Conservation (phyloP, 2,888 invertebrate genomes). For the Drosophila rellima region DNA sequence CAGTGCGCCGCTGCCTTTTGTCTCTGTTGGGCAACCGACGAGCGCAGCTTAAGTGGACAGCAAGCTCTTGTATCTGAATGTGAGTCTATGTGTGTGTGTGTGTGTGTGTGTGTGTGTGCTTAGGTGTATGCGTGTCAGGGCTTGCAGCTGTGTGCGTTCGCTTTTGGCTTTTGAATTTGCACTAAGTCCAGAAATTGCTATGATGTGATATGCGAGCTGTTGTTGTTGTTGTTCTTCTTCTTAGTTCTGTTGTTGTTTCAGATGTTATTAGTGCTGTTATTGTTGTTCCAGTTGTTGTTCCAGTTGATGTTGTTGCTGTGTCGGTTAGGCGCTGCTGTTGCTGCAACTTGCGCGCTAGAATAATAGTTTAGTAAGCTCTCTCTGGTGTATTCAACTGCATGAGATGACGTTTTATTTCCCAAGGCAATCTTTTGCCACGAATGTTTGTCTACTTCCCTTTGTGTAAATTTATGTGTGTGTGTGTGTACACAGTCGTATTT, state of each 20-base stretch:
- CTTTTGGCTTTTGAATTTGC: slow-evolving; percentile 73
- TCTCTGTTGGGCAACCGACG: slow-evolving; percentile 48
- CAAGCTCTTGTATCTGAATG: slow-evolving; percentile 31
- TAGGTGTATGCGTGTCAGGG: slow-evolving; percentile 33
- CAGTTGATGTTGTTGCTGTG: slow-evolving; percentile 43
- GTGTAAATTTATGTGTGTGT: slow-evolving; percentile 33
- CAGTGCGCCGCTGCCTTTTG: slow-evolving; percentile 66
- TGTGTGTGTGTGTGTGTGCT: slow-evolving; percentile 1
- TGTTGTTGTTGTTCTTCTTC: slow-evolving; percentile 5
- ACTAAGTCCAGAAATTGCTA: slow-evolving; percentile 67
- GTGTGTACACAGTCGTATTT: slow-evolving; percentile 60
- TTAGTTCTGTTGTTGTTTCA: slow-evolving; percentile 36
- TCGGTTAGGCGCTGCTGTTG: slow-evolving; percentile 60
- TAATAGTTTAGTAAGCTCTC: slow-evolving; percentile 83
- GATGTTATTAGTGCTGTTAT: slow-evolving; percentile 77
- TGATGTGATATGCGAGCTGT: slow-evolving; percentile 62
- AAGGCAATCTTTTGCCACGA: slow-evolving; percentile 78
- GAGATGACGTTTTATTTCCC: slow-evolving; percentile 82
- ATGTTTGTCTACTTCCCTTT: slow-evolving; percentile 72
- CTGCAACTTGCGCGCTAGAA: slow-evolving; percentile 56
- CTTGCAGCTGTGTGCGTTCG: slow-evolving; percentile 51
- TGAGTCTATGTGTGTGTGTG: not conserved
- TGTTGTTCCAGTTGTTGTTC: slow-evolving; percentile 45
- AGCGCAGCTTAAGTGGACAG: slow-evolving; percentile 63
- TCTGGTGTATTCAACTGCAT: slow-evolving; percentile 78